Evolutionary conservation across 2,888 invertebrate species (phyloP).

Genomic region (Lamellibrachia columna): DNA sequence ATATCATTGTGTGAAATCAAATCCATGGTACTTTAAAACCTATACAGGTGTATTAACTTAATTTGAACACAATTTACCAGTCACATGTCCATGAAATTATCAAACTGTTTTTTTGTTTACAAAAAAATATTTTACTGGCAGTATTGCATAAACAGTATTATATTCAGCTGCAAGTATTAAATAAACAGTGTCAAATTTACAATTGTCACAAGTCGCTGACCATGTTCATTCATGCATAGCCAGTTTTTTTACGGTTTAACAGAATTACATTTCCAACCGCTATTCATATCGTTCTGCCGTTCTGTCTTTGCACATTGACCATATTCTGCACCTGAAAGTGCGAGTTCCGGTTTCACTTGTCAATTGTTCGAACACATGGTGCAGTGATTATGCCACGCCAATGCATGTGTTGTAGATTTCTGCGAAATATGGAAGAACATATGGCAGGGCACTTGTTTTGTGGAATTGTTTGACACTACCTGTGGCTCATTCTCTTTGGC

Average conservation of each 20-base stretch:
- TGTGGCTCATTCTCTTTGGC: background rate
- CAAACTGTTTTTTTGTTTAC: background rate
- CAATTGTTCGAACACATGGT: background rate
- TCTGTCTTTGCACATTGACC: background rate
- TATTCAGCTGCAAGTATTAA: background rate
- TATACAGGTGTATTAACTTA: background rate
- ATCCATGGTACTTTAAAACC: background rate
- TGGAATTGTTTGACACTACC: conserved; percentile 1
- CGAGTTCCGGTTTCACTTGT: background rate
- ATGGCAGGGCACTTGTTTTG: background rate
- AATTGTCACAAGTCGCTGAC: background rate
- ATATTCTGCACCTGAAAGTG: background rate
- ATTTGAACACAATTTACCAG: background rate
- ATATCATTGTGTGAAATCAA: background rate
- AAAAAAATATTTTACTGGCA: background rate
- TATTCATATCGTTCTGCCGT: background rate
- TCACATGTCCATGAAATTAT: background rate
- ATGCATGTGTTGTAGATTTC: background rate
- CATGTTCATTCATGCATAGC: background rate
- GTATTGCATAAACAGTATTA: background rate
- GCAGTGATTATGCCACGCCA: background rate
- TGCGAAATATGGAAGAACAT: background rate
- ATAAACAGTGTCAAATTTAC: background rate
- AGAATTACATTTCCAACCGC: background rate
- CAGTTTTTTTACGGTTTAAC: background rate